These are phyloP conservation scores for Tridacna gigas DNA, from an alignment of 2,888 invertebrate species.

Conservation along the genomic window DNA sequence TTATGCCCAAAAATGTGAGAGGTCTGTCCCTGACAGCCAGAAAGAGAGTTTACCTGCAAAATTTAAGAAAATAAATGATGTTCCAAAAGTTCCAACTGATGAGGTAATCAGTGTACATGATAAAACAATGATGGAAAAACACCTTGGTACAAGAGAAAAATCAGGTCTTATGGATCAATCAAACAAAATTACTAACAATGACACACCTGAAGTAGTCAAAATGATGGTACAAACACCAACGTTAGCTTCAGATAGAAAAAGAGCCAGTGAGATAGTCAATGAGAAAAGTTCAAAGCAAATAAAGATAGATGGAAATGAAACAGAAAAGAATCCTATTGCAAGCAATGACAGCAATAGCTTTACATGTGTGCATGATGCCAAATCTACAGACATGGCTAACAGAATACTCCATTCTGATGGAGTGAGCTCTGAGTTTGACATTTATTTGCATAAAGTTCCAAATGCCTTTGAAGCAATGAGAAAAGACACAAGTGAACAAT, in stretches of 20 bases:
- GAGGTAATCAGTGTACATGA: neutral
- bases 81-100: neutral
- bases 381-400: too few relatives aligned
- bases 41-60: constrained; percentile 5
- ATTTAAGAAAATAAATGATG: constrained; percentile 9
- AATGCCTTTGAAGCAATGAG: too few relatives aligned
- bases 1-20: neutral
- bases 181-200: neutral
- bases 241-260: neutral
- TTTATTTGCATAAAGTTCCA: too few relatives aligned
- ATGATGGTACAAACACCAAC: neutral
- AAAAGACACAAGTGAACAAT: too few relatives aligned
- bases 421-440: too few relatives aligned
- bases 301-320: neutral
- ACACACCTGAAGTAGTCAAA: neutral
- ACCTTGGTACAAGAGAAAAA: neutral
- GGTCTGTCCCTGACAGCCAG: neutral
- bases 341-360: too few relatives aligned
- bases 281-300: neutral
- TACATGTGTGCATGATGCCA: too few relatives aligned
- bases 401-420: too few relatives aligned
- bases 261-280: neutral
- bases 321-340: too few relatives aligned
- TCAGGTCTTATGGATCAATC: neutral
- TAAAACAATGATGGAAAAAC: neutral